phyloP scores from a whole-genome alignment of 2,113 vertebrate species.

The Mandrillus leucophaeus region DNA sequence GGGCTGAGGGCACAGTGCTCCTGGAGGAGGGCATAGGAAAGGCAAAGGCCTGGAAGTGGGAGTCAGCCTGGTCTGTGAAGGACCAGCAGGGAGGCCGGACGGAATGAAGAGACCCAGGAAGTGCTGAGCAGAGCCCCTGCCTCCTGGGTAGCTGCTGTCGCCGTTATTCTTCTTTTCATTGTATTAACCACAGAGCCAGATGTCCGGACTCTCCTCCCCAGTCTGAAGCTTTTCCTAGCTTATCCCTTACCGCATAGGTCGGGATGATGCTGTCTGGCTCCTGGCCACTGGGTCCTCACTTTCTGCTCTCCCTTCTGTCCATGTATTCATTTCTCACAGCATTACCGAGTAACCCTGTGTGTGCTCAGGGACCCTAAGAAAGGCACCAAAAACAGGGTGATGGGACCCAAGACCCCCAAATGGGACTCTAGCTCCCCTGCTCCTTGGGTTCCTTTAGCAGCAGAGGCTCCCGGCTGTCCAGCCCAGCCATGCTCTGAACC shows the following conservation, averaged over 20 bases:
- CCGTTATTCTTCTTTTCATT: background rate
- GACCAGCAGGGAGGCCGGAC: background rate
- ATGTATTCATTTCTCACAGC: background rate
- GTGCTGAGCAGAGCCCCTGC: background rate
- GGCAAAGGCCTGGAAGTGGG: background rate
- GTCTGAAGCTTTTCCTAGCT: background rate
- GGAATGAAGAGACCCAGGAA: fast-evolving
- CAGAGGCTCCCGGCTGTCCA: fast-evolving
- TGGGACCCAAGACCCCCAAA: too few relatives aligned
- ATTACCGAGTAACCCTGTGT: background rate
- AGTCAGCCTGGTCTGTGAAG: too few relatives aligned
- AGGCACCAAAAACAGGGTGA: background rate
- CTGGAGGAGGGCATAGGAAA: background rate
- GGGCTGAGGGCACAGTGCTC: background rate
- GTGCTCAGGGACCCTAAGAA: background rate
- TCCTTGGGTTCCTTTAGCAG: background rate
- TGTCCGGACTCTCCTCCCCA: background rate
- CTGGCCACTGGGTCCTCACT: background rate
- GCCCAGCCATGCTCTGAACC: background rate
- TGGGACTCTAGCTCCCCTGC: background rate
- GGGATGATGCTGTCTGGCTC: too few relatives aligned
- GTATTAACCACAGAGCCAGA: background rate
- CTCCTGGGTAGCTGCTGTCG: background rate
- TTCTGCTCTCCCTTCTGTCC: background rate
- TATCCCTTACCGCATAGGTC: too few relatives aligned